Percentiles rank a stretch among this genome's conserved stretches.
These are phyloP conservation scores for Bryconaethiops microstoma DNA, from an alignment of 2,797 vertebrate genomes.

Conservation along the genomic window DNA sequence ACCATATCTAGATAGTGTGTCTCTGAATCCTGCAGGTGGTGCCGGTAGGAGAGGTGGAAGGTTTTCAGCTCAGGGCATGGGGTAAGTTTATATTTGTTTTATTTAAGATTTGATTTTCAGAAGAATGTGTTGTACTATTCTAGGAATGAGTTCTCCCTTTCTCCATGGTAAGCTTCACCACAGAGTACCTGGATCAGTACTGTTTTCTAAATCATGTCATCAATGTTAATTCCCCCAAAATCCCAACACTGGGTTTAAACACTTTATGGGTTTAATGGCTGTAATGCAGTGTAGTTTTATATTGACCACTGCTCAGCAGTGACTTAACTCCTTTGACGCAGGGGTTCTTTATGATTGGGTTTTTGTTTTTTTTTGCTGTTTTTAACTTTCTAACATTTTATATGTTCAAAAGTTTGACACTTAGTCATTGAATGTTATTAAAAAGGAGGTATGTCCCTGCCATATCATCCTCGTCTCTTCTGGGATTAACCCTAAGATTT, in stretches of 20 bases:
- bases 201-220: not conserved
- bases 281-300: too few species aligned
- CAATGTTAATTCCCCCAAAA: not conserved
- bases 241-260: too few species aligned
- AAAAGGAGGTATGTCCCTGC: too few species aligned
- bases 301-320: too few species aligned
- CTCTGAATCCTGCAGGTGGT: slow-evolving; percentile 70
- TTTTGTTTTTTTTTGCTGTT: too few species aligned
- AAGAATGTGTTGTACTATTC: not conserved
- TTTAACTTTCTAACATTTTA: not conserved
- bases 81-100: slow-evolving; percentile 80
- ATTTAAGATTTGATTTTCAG: not conserved
- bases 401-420: not conserved
- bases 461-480: too few species aligned
- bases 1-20: not conserved
- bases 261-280: too few species aligned
- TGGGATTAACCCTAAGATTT: too few species aligned
- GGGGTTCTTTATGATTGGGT: too few species aligned
- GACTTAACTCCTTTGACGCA: too few species aligned
- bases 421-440: not conserved
- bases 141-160: not conserved
- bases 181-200: not conserved
- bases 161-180: not conserved
- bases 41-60: slow-evolving; percentile 93
- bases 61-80: slow-evolving; percentile 99